Evolutionary conservation across 2,113 vertebrate genomes (phyloP).

Genomic region (Vombatus ursinus): DNA sequence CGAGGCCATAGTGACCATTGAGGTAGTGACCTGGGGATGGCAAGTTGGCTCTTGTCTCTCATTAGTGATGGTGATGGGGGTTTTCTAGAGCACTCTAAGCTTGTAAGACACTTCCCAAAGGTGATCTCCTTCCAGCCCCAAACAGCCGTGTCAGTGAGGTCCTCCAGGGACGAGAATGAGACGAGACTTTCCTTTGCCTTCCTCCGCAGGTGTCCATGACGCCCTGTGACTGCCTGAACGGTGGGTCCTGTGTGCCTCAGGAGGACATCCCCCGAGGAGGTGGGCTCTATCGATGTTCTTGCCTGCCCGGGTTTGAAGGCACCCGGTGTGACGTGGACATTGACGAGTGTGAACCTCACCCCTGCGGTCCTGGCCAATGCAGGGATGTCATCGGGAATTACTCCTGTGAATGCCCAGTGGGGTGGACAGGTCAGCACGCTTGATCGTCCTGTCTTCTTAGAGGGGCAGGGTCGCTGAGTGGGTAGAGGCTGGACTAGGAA

Average conservation of each 20-base stretch:
- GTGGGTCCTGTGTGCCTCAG: conserved; percentile 87
- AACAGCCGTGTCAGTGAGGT: neutral
- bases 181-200: conserved; percentile 59
- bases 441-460: neutral
- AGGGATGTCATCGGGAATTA: conserved; percentile 86
- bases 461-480: neutral
- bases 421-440: conserved; percentile 85
- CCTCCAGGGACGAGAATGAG: neutral
- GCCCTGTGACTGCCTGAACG: conserved; percentile 89
- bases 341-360: conserved; percentile 88
- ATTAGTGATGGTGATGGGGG: neutral
- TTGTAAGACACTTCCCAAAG: neutral
- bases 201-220: conserved; percentile 87
- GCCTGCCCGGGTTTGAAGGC: conserved; percentile 87
- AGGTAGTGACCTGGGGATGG: conserved; percentile 80
- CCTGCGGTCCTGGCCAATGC: conserved; percentile 88
- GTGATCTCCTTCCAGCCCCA: neutral
- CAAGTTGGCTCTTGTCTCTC: no score
- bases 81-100: no score
- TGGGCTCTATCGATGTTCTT: conserved; percentile 87
- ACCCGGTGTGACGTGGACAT: conserved; percentile 85
- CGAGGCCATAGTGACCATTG: conserved; percentile 81
- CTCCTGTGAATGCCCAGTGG: conserved; percentile 89
- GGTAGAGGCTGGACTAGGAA: neutral
- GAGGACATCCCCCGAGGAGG: conserved; percentile 83